A percentile compares a stretch with the other conserved stretches of the same genome.
These are phyloP conservation scores for Cephus runcator DNA, from an alignment of 2,888 invertebrate genomes.

Conservation along the genomic window DNA sequence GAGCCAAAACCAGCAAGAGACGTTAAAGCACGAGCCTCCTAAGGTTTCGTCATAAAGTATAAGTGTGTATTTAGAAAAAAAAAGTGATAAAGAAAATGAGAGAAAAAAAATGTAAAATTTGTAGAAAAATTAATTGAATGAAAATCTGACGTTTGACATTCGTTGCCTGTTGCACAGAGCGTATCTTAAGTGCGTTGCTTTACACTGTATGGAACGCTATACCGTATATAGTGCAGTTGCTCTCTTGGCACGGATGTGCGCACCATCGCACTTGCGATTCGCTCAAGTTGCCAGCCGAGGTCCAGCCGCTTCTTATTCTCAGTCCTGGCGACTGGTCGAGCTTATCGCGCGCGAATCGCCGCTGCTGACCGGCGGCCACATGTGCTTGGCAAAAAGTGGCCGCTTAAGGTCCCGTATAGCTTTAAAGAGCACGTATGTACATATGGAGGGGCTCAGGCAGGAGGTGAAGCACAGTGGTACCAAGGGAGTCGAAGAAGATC, in stretches of 20 bases:
- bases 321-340: constrained; percentile 38
- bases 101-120: neutral
- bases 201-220: neutral
- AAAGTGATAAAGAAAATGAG: neutral
- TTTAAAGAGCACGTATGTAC: constrained; percentile 19
- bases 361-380: constrained; percentile 48
- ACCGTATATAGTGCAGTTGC: neutral
- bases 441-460: neutral
- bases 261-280: constrained; percentile 61
- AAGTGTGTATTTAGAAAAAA: neutral
- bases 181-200: neutral
- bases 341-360: constrained; percentile 58
- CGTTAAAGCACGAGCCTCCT: neutral
- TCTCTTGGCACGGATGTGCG: constrained; percentile 52
- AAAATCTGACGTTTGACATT: neutral
- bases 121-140: neutral
- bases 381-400: constrained; percentile 52
- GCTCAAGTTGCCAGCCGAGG: constrained; percentile 54
- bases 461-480: neutral
- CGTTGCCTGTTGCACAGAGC: neutral
- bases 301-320: constrained; percentile 26
- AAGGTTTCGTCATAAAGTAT: neutral
- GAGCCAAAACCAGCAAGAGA: neutral
- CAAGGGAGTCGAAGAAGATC: neutral
- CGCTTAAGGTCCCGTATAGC: constrained; percentile 30